These are phyloP conservation scores for Rhysida immarginata DNA, from an alignment of 1,140 invertebrate species.

Conservation along the genomic window DNA sequence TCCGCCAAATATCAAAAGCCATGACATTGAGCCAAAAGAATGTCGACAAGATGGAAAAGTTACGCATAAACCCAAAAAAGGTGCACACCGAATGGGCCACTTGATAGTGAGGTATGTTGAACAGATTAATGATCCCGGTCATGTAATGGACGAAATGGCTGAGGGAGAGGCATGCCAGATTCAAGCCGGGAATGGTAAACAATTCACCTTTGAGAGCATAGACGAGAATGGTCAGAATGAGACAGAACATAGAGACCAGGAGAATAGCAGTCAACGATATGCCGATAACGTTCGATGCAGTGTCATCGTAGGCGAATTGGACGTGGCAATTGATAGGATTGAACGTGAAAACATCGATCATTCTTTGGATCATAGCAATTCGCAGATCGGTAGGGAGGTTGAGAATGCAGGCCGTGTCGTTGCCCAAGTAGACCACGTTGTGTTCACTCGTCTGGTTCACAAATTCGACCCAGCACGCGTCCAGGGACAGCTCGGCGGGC, in stretches of 20 bases:
- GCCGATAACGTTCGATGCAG: background rate
- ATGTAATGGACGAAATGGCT: background rate
- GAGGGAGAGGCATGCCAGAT: background rate
- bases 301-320: background rate
- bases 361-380: background rate
- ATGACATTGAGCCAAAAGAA: constrained; percentile 36
- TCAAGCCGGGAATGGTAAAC: background rate
- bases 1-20: constrained; percentile 24
- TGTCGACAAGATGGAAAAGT: constrained; percentile 21
- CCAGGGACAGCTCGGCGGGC: background rate
- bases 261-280: background rate
- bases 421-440: background rate
- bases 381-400: background rate
- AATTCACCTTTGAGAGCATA: background rate
- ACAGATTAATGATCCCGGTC: background rate
- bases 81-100: background rate
- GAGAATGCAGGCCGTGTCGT: background rate
- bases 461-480: background rate
- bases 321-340: constrained; percentile 1
- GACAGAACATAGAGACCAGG: background rate
- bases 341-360: background rate
- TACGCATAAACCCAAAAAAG: background rate
- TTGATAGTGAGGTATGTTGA: background rate
- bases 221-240: background rate
- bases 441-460: background rate